A percentile compares a stretch with the other conserved stretches of the same genome.
These are phyloP conservation scores for Tinamus major DNA, from an alignment of 2,797 vertebrate species.

Conservation along the genomic window DNA sequence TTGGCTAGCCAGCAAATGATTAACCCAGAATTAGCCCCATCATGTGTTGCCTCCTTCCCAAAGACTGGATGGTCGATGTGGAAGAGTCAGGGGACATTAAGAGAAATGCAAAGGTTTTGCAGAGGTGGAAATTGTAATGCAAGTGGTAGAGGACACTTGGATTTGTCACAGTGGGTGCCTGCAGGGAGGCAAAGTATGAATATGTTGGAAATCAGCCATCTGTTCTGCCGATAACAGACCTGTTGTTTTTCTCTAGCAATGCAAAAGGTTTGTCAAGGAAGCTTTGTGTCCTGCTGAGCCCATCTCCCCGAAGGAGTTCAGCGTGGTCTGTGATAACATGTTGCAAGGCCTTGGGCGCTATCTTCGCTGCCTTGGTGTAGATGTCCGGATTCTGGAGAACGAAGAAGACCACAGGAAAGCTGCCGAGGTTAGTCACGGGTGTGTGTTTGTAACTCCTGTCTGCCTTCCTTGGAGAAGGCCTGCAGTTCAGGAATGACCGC, in stretches of 20 bases:
- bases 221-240: neutral
- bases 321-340: conserved; percentile 92
- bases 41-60: neutral
- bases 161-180: neutral
- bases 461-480: accelerated
- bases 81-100: neutral
- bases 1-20: neutral
- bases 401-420: conserved; percentile 86
- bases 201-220: neutral
- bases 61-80: accelerated
- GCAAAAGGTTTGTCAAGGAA: neutral
- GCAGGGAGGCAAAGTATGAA: neutral
- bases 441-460: neutral
- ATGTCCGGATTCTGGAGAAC: conserved; percentile 84
- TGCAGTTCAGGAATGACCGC: neutral
- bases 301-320: conserved; percentile 81
- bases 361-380: conserved; percentile 88
- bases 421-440: conserved; percentile 79
- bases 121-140: neutral
- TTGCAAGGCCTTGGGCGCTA: conserved; percentile 89
- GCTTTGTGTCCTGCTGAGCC: accelerated
- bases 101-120: neutral
- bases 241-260: neutral
- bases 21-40: neutral
- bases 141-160: neutral